Conservation (phyloP, 2,888 invertebrate species). For the Liodrosophila aerea region DNA sequence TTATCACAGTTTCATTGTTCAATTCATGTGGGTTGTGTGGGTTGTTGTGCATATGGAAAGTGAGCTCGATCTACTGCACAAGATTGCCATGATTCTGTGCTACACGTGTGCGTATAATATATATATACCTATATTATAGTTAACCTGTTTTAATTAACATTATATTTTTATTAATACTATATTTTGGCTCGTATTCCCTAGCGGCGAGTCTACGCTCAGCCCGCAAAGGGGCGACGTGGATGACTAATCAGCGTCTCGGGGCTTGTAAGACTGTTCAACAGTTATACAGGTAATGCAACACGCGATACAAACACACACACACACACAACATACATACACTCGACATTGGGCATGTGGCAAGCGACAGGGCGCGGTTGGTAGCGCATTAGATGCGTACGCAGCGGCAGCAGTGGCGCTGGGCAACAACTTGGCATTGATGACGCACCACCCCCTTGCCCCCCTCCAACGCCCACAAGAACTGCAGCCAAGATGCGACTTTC, state of each 20-base stretch:
- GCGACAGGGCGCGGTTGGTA: constrained; percentile 16
- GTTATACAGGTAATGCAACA: constrained; percentile 55
- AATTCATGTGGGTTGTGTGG: too few relatives aligned
- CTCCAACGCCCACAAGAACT: neutral
- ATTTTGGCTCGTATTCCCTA: neutral
- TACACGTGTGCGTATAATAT: too few relatives aligned
- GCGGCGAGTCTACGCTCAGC: too few relatives aligned
- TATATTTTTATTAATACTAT: too few relatives aligned
- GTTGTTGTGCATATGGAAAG: too few relatives aligned
- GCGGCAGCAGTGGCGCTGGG: too few relatives aligned
- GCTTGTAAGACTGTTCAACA: constrained; percentile 39
- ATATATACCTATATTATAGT: neutral
- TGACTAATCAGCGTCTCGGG: constrained; percentile 29
- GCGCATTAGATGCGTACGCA: constrained; percentile 32
- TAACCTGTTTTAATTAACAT: neutral
- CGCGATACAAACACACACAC: constrained; percentile 44
- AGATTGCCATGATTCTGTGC: too few relatives aligned
- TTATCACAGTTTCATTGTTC: too few relatives aligned
- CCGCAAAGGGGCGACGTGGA: constrained; percentile 5
- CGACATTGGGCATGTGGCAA: constrained; percentile 25
- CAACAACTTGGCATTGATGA: constrained; percentile 34
- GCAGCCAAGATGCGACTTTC: neutral
- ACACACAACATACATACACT: constrained; percentile 5
- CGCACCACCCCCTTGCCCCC: constrained; percentile 20
- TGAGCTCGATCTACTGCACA: too few relatives aligned